phyloP scores from a whole-genome alignment of 2,888 invertebrate genomes.

The Drosophila siamana region DNA sequence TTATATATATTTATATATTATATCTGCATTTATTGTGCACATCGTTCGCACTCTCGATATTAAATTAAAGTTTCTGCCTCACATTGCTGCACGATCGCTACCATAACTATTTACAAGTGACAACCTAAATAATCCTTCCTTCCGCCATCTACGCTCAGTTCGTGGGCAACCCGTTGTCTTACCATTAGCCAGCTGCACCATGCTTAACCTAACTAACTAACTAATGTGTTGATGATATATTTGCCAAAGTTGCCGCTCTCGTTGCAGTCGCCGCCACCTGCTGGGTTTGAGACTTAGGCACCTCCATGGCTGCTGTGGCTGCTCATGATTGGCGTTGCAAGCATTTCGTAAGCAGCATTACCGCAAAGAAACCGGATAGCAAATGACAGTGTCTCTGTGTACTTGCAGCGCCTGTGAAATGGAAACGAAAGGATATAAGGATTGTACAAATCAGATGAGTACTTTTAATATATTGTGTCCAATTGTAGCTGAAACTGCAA shows the following conservation, averaged over 20 bases:
- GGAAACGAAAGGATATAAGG: too few relatives aligned
- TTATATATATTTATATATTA: conserved; percentile 9
- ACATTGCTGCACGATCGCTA: not conserved
- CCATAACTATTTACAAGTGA: conserved; percentile 51
- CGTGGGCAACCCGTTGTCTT: conserved; percentile 4
- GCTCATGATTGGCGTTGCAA: conserved; percentile 74
- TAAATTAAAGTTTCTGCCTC: conserved; percentile 18
- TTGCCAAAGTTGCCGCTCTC: conserved; percentile 56
- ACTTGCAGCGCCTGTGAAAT: conserved; percentile 46
- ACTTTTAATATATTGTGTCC: not conserved
- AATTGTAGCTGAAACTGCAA: not conserved
- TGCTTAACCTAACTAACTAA: conserved; percentile 75
- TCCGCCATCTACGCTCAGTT: not conserved
- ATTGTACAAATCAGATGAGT: too few relatives aligned
- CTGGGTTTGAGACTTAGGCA: conserved; percentile 8
- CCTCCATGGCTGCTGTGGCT: conserved; percentile 22
- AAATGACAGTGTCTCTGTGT: conserved; percentile 36
- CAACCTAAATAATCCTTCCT: not conserved
- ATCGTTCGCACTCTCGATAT: conserved; percentile 24
- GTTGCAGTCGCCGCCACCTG: conserved; percentile 12
- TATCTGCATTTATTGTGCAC: conserved; percentile 36
- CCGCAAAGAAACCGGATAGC: conserved; percentile 63
- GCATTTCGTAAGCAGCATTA: conserved; percentile 61
- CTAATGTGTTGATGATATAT: conserved; percentile 83
- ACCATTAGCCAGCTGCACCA: conserved; percentile 8